These are phyloP conservation scores for Cavia aperea DNA, from an alignment of 2,113 vertebrate species.

Conservation along the genomic window DNA sequence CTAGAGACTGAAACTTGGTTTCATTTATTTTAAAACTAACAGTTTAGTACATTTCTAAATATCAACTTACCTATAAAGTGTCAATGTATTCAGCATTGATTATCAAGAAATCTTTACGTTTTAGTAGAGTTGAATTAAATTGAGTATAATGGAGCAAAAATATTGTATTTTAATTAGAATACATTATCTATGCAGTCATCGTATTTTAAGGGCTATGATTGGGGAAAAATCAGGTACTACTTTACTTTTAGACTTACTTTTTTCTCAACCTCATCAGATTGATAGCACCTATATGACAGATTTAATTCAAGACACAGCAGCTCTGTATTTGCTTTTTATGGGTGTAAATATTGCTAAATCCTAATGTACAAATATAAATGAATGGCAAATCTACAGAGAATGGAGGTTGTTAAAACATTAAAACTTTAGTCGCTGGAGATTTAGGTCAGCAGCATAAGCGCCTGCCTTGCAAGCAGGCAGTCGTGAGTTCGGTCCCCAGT, in stretches of 20 bases:
- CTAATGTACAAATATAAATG: neutral
- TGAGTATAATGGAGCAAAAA: conserved; percentile 43
- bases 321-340: conserved; percentile 37
- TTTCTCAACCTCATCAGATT: neutral
- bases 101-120: neutral
- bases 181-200: conserved; percentile 16
- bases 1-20: neutral
- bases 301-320: neutral
- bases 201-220: neutral
- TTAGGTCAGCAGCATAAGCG: too few relatives aligned
- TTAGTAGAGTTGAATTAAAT: conserved; percentile 32
- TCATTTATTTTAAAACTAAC: conserved; percentile 21
- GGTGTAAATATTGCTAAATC: conserved; percentile 23
- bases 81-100: conserved; percentile 18
- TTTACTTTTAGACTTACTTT: neutral
- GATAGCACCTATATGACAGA: neutral
- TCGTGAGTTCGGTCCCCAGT: too few relatives aligned
- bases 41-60: conserved; percentile 19
- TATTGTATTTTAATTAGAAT: conserved; percentile 13
- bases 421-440: neutral
- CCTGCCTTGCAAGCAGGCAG: too few relatives aligned
- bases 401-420: neutral
- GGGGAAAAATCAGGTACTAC: neutral
- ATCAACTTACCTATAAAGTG: neutral
- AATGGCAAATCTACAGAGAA: neutral